These are phyloP conservation scores for Phenganax stokvisi DNA, from an alignment of 92 coral and sea anemone genomes.

Conservation along the genomic window DNA sequence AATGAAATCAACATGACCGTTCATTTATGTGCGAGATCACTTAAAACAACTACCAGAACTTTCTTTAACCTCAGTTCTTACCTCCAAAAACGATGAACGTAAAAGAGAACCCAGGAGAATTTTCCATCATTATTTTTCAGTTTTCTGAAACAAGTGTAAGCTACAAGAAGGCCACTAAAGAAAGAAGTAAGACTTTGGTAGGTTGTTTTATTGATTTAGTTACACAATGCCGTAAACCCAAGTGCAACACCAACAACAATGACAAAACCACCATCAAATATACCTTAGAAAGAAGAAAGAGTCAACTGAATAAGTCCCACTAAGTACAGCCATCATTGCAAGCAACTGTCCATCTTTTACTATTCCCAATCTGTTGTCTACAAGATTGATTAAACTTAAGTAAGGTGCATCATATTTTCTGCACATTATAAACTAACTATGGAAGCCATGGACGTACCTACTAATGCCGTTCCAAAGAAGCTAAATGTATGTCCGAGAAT, in stretches of 20 bases:
- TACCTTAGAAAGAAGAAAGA: constrained; percentile 90
- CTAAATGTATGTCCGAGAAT: constrained; percentile 50
- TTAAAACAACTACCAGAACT: not conserved
- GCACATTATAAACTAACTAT: not conserved
- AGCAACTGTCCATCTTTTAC: not conserved
- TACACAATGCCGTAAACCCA: not conserved
- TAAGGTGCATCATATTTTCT: not conserved
- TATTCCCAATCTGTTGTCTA: constrained; percentile 13
- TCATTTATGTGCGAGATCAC: too few relatives aligned
- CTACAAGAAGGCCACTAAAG: constrained; percentile 79
- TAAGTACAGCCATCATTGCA: constrained; percentile 47
- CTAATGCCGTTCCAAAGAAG: not conserved
- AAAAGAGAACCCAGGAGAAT: constrained; percentile 62
- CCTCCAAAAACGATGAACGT: constrained; percentile 90
- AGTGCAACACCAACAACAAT: not conserved
- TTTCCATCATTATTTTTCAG: constrained; percentile 62
- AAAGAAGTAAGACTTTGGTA: not conserved
- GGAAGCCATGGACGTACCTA: not conserved
- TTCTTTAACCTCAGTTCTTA: constrained; percentile 12
- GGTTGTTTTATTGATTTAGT: too few relatives aligned
- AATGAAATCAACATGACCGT: not conserved
- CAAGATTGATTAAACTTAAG: not conserved
- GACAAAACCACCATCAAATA: not conserved
- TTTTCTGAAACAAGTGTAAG: constrained; percentile 65
- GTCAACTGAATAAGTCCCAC: constrained; percentile 81